A percentile compares a stretch with the other conserved stretches of the same genome.
phyloP scores from a whole-genome alignment of 2,113 vertebrate genomes.

The Pandion haliaetus region DNA sequence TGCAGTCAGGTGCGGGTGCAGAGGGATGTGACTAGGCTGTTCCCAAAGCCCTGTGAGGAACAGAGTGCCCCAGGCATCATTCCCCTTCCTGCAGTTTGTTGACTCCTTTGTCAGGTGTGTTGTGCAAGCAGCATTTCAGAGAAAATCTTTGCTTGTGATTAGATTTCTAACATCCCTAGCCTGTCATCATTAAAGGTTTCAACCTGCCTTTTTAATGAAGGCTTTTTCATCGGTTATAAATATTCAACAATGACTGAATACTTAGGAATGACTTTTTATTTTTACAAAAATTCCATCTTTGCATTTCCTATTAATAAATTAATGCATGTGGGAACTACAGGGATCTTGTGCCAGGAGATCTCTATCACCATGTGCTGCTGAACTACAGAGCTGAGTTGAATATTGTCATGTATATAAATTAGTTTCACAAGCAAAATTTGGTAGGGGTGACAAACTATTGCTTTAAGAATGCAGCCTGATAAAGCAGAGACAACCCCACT shows the following conservation, averaged over 20 bases:
- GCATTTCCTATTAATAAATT: background rate
- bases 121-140: background rate
- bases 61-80: background rate
- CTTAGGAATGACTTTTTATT: background rate
- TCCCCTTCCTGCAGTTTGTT: background rate
- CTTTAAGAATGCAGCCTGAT: background rate
- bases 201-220: background rate
- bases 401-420: background rate
- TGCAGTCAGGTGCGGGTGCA: background rate
- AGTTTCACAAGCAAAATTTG: background rate
- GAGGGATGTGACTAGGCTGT: background rate
- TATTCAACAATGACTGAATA: background rate
- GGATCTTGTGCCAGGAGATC: background rate
- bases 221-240: background rate
- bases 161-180: background rate
- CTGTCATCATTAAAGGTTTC: background rate
- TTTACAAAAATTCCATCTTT: background rate
- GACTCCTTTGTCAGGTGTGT: background rate
- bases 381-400: background rate
- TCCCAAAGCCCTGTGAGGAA: background rate
- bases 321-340: background rate
- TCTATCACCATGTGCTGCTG: background rate
- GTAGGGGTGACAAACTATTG: background rate
- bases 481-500: background rate
- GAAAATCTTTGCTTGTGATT: background rate